Evolutionary conservation across 2,888 invertebrate genomes (phyloP), one percentile per base, ranked within the genome.

Genomic region (Pristionchus maxplancki): DNA sequence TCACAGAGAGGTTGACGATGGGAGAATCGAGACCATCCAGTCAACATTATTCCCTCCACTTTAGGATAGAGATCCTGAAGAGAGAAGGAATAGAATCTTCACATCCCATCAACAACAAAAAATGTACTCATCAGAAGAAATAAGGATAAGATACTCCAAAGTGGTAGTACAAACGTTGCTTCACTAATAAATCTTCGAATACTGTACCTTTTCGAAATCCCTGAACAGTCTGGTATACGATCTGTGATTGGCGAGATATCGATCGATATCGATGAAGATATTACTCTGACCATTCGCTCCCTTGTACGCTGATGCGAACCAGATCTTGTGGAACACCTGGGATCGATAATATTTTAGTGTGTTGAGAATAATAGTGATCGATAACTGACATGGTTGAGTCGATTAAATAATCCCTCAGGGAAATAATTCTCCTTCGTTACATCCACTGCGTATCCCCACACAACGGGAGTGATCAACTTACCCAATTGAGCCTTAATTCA

Each of bases 271-370:
- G 0, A 97, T 97, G 88, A 97, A 94, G 89, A 96, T 96, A 95
- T 97, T 96, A 92, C 96, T 96, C 88, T 97, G 96, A 0, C 97
- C 97, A 89, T 97, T 97, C 0, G 97, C 97, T 1, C 97, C 97
- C 95, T 97, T 97, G 94, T 96, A 97, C 0, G 97, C 97, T 89
- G 97, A 96, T 0, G 97, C 97, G 78, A 97, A 96, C 97, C 97
- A 97, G 37, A 97, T 95, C 62, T 96, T 96, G 2, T 96, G 95
- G 95, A 97, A 97, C 17, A 97, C 95, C 88, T 78, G n/a, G 48
- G 48, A 78, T 78, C n/a, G 5, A 40, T 44, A 62, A 8, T 64
- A 11, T 17, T 28, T 15, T 62, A 24, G 11, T 15, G 9, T 64
- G 17, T 50, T 31, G 34, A n/a, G n/a, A n/a, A n/a, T n/a, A n/a